Base-by-base conservation (phyloP, 2,888 invertebrate genomes). In the Eupithecia vulgata region DNA sequence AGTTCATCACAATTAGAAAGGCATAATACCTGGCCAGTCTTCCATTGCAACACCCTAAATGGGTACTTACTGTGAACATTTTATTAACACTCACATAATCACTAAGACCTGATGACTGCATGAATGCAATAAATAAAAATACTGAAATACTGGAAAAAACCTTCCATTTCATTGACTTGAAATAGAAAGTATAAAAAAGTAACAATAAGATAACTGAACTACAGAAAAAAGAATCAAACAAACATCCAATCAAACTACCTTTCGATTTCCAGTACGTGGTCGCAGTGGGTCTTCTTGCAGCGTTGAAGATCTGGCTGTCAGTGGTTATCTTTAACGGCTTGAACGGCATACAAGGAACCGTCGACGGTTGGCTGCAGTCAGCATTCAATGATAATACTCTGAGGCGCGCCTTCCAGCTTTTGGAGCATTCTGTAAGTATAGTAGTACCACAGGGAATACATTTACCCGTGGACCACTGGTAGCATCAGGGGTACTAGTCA, bases 351-450 rank as follows among this genome's bases (percentile, higher is more conserved):
- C 37, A 37, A 25, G 6, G 13, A 1, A 65, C 40, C 7, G 65
- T 65, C 2, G 25, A 65, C 25, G 25, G 42, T 2, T 65, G 65
- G 65, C 21, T 65, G 65, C 40, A 25, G 5, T 12, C 37, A 0
- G 65, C 65, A 1, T 65, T 65, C 40, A 42, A 65, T 15, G 40
- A 65, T 10, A 8, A 40, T 40, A 40, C 37, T 25, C 15, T 65
- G 21, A 40, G 65, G 17, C 0, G 5, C 3, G 64, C 64, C 3
- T 64, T 64, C 37, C 64, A 37, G n/a, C 34, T 64, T 12, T 1
- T 65, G 65, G 65, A 65, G 40, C n/a, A 40, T 15, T 65, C 65
- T n/a, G 65, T 65, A 40, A 65, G 65, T 64, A 5, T 37, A 4
- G 57, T 57, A 8, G 34, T 61, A 7, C 61, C 61, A 57, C 7